Conservation (phyloP, 2,113 vertebrate species). For the Leptodactylus fuscus region DNA sequence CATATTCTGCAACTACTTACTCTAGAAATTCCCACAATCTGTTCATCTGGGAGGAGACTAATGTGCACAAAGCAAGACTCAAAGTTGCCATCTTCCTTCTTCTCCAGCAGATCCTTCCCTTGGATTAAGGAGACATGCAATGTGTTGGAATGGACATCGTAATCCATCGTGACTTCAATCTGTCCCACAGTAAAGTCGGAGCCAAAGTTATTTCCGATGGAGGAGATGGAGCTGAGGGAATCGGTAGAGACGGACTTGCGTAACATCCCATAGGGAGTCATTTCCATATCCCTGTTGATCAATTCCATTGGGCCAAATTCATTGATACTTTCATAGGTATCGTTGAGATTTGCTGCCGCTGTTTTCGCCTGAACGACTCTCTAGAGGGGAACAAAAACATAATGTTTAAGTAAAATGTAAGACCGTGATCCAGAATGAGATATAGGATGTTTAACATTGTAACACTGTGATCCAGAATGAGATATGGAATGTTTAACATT, state of each 20-base stretch:
- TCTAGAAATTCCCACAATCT: conserved; percentile 88
- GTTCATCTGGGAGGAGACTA: conserved; percentile 87
- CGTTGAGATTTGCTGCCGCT: conserved; percentile 81
- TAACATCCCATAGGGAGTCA: conserved; percentile 76
- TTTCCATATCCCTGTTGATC: conserved; percentile 89
- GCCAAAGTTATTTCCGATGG: conserved; percentile 94
- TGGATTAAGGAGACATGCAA: conserved; percentile 88
- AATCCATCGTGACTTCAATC: conserved; percentile 91
- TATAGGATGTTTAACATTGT: neutral
- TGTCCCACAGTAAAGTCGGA: conserved; percentile 93
- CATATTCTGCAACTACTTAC: conserved; percentile 71
- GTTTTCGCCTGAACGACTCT: conserved; percentile 75
- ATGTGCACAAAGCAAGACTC: conserved; percentile 93
- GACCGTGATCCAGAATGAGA: neutral
- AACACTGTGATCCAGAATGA: too few species aligned
- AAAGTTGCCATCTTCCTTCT: conserved; percentile 87
- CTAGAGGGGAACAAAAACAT: conserved; percentile 66
- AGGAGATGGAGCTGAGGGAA: conserved; percentile 94
- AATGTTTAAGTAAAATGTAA: neutral
- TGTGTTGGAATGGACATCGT: conserved; percentile 71
- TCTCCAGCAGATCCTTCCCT: conserved; percentile 96
- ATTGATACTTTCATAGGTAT: conserved; percentile 85
- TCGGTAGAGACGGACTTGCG: conserved; percentile 90
- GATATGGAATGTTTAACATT: too few species aligned
- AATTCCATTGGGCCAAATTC: conserved; percentile 94